Evolutionary conservation across 1,140 invertebrate genomes (phyloP), one percentile per base, ranked within the genome.

Genomic region (Drosophila tristis): DNA sequence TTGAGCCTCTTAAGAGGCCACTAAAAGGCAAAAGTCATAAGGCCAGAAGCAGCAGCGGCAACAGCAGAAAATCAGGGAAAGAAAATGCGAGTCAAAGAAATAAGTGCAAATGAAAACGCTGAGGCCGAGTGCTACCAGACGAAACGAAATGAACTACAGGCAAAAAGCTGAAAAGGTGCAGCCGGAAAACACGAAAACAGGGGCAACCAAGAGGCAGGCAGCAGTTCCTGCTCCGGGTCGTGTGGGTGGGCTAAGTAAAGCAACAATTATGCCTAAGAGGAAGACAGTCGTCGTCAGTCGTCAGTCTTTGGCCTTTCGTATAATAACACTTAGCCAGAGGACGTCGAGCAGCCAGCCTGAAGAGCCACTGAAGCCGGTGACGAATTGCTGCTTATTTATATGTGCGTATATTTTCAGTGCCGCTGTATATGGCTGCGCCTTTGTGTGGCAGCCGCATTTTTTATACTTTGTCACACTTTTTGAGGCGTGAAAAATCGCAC

Each of bases 21-120:
- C 82, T 86, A 86, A 86, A 86, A 86, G 84, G 78, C 82, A 82
- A 87, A 87, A 87, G 82, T 89, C 82, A 87, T 87, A 87, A 87
- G 87, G 35, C 78, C 57, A 78, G 58, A 61, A 60, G 57, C 59
- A 62, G 57, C 0, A 15, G n/a, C 4, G 4, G 50, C 26, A 15
- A 11, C 13, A 7, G 5, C n/a, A 20, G 20, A 59, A 26, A 65
- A 55, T 29, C 43, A 55, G 39, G 48, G 23, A 35, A 25, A 59
- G 48, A 13, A 72, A 71, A 71, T 70, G 48, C n/a, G 43, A 75
- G 62, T 72, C 80, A 78, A 45, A 48, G 64, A 82, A 78, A 78
- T 75, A 89, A 87, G 82, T 78, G 74, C 78, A 82, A 82, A 84
- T 74, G 57, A 39, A 39, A 39, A 39, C 11, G 35, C 11, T 5